These are phyloP conservation scores for Oscheius sp. DNA, from an alignment of 1,140 invertebrate genomes.

Conservation along the genomic window DNA sequence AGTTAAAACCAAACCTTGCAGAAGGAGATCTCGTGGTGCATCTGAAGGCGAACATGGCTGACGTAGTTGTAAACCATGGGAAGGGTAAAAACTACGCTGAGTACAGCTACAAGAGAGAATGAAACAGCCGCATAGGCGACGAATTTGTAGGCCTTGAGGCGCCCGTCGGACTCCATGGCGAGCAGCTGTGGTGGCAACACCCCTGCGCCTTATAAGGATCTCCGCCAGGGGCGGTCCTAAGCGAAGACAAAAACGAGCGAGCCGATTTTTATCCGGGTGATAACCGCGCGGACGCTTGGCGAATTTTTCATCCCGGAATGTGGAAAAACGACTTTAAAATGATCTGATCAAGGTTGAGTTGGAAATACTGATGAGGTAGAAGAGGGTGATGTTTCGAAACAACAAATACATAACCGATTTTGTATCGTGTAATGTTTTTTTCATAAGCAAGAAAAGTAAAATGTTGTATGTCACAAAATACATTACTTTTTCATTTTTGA, in stretches of 20 bases:
- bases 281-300: too few relatives aligned
- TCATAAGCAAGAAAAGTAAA: too few relatives aligned
- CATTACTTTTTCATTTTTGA: too few relatives aligned
- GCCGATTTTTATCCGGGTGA: neutral
- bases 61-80: conserved; percentile 36
- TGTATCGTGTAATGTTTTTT: too few relatives aligned
- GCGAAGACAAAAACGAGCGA: conserved; percentile 3
- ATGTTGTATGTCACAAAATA: too few relatives aligned
- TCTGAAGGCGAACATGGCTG: conserved; percentile 27
- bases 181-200: neutral
- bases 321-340: too few relatives aligned
- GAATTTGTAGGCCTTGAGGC: conserved; percentile 37
- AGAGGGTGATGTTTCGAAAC: too few relatives aligned
- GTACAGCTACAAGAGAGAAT: conserved; percentile 34
- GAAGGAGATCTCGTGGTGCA: conserved; percentile 34
- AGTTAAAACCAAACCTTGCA: conserved; percentile 27
- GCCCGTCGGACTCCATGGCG: conserved; percentile 32
- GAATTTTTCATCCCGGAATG: too few relatives aligned
- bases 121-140: conserved; percentile 33
- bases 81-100: conserved; percentile 29
- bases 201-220: neutral
- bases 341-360: too few relatives aligned
- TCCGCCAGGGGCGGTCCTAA: neutral
- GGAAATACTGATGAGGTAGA: too few relatives aligned
- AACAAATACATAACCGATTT: too few relatives aligned